These are phyloP conservation scores for Vidua chalybeata DNA, from an alignment of 2,113 vertebrate species.

Conservation along the genomic window DNA sequence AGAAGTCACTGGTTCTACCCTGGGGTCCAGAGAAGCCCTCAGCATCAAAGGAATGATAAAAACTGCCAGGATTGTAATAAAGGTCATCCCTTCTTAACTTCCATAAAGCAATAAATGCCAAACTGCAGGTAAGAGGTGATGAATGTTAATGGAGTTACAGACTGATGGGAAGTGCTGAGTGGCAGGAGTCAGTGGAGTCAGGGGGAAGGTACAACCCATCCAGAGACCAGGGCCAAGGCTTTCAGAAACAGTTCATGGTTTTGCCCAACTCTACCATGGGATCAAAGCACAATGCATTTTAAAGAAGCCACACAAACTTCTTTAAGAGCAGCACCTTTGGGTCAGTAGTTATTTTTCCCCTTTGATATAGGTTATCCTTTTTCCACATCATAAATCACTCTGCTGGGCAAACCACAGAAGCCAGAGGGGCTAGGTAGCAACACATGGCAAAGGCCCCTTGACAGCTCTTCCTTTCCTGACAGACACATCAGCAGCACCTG, in stretches of 20 bases:
- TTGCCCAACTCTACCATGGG: background rate
- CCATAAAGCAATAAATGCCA: background rate
- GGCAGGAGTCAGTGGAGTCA: background rate
- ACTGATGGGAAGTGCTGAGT: background rate
- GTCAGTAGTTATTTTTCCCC: background rate
- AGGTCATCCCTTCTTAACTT: background rate
- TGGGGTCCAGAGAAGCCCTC: background rate
- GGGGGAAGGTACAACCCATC: background rate
- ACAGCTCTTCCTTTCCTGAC: background rate
- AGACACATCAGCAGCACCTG: background rate
- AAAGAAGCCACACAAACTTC: background rate
- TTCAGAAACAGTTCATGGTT: background rate
- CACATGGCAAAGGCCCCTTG: background rate
- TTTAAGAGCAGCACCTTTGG: background rate
- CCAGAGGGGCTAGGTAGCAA: background rate
- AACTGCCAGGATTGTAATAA: background rate
- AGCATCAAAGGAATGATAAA: background rate
- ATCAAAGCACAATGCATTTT: background rate
- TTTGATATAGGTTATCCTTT: background rate
- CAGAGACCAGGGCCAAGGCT: background rate
- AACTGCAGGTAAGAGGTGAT: background rate
- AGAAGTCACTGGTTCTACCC: background rate
- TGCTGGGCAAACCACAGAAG: background rate
- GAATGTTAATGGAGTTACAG: background rate
- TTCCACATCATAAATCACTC: background rate